Evolutionary conservation across 2,113 vertebrate genomes (phyloP).

Genomic region (Gasterosteus nipponicus): DNA sequence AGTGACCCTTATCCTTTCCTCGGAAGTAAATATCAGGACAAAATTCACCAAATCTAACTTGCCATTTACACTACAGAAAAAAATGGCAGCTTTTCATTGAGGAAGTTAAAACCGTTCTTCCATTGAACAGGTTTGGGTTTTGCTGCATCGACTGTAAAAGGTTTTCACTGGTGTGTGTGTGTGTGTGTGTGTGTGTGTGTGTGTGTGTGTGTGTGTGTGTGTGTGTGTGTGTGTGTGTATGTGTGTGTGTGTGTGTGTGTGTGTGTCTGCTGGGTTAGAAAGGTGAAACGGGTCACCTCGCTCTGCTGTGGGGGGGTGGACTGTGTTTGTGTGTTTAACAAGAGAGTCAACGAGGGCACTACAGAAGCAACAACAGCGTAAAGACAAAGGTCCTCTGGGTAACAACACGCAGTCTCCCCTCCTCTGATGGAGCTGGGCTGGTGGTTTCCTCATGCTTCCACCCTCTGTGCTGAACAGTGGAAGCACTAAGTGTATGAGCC

Average conservation of each 20-base stretch:
- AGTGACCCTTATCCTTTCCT: not conserved
- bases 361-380: not conserved
- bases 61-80: not conserved
- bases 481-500: not conserved
- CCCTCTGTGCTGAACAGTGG: not conserved
- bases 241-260: no score
- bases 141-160: not conserved
- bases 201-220: not conserved
- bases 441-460: not conserved
- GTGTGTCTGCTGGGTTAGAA: not conserved
- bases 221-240: no score
- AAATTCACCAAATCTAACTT: not conserved
- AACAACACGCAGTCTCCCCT: not conserved
- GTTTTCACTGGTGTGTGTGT: not conserved
- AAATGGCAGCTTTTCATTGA: not conserved
- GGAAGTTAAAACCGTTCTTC: not conserved
- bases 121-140: not conserved
- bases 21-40: not conserved
- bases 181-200: not conserved
- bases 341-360: not conserved
- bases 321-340: not conserved
- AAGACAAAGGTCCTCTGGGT: not conserved
- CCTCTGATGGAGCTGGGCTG: not conserved
- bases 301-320: not conserved
- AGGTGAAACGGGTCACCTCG: not conserved